phyloP scores from a whole-genome alignment of 2,888 invertebrate genomes.

The Griposia aprilina region DNA sequence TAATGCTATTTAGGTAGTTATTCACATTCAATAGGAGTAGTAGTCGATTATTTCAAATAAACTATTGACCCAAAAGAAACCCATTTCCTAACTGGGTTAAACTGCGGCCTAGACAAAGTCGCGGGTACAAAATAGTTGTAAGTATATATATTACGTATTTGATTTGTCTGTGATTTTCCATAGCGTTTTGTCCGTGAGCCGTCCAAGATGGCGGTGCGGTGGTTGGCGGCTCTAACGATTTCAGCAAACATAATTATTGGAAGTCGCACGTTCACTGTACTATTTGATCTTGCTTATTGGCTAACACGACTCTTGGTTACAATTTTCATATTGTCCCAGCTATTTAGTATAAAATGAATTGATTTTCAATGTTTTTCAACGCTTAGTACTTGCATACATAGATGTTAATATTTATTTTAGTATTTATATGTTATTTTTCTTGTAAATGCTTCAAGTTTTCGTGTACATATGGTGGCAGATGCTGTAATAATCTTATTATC shows the following conservation, averaged over 20 bases:
- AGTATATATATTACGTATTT: slow-evolving; percentile 53
- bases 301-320: slow-evolving; percentile 75
- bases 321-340: slow-evolving; percentile 73
- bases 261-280: slow-evolving; percentile 84
- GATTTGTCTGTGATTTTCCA: slow-evolving; percentile 76
- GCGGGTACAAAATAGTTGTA: background rate
- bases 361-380: slow-evolving; percentile 71
- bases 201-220: slow-evolving; percentile 80
- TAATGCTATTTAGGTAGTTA: background rate
- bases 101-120: background rate
- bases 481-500: slow-evolving; percentile 13
- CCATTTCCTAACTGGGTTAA: background rate
- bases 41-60: background rate
- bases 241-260: slow-evolving; percentile 89
- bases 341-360: slow-evolving; percentile 73
- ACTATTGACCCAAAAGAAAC: background rate
- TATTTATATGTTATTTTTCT: slow-evolving; percentile 59
- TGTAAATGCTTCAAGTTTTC: slow-evolving; percentile 33
- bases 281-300: slow-evolving; percentile 87
- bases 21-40: no score
- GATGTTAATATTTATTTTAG: slow-evolving; percentile 65
- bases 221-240: slow-evolving; percentile 79
- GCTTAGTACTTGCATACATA: slow-evolving; percentile 69
- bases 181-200: slow-evolving; percentile 68
- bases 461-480: slow-evolving; percentile 30